Evolutionary conservation across 2,888 invertebrate species (phyloP), one percentile per base, ranked within the genome.

Genomic region (Chrysolina haemoptera): DNA sequence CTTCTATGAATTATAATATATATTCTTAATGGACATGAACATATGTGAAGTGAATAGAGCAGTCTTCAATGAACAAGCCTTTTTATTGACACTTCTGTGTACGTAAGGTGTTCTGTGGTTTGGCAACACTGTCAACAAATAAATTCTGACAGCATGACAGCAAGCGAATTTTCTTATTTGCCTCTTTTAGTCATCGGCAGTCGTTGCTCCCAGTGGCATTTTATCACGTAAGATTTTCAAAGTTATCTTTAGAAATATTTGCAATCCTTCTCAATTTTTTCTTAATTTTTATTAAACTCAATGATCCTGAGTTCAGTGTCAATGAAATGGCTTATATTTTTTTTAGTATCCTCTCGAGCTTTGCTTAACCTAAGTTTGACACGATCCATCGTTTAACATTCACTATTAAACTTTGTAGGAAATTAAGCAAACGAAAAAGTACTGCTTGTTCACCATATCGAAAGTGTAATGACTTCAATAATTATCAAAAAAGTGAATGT

Each of bases 151-250:
- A n/a, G n/a, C n/a, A n/a, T 43, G 43, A 11, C 43, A 43, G 43
- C 43, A 14, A 3, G 11, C 14, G 1, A 43, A 1, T 14, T 14
- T 43, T 14, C 3, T 14, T 8, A 11, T 43, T 43, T 43, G 14
- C 2, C 2, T 53, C 59, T 35, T 59, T 59, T 16, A 59, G 22
- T 59, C 59, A 59, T 69, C 70, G 65, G 62, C 53, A 62, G 62
- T 50, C 27, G n/a, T 66, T 16, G 35, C 91, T 93, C 94, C 93
- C 93, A 92, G 93, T 94, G 94, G 94, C 94, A 92, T 93, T 88
- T 90, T 90, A 88, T 91, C 89, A 92, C 93, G 94, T 94, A 89
- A 93, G 93, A 35, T 79, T 84, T 85, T 81, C 78, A 68, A 71
- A 63, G 12, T 70, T 35, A 82, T 80, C 79, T 74, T 48, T 53